Evolutionary conservation across 2,797 vertebrate genomes (phyloP), one percentile per base, ranked within the genome.

Genomic region (Semaprochilodus insignis): DNA sequence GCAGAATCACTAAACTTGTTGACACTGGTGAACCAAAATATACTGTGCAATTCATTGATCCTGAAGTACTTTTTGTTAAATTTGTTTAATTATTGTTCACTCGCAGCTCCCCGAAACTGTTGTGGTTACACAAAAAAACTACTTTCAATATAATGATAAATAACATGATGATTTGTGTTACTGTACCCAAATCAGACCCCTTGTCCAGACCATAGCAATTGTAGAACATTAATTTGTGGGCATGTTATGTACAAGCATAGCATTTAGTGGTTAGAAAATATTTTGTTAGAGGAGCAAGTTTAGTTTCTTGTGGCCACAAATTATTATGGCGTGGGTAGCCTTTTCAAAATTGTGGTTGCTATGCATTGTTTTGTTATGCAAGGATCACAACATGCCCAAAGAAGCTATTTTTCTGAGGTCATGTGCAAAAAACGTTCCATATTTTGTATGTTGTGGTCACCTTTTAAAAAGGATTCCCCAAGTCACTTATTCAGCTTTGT

Each of bases 281-380:
- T 72, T 72, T 72, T 17, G 70, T 48, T 15, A 6, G 23, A 23
- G 40, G 44, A 48, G 51, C 36, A 15, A 51, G 69, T 51, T 51
- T 71, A 67, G 65, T 40, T 34, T 67, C 65, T n/a, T 36, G 65
- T 67, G 19, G 6, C 34, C 65, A 36, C 65, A 36, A 67, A 67
- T 36, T 67, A 51, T 51, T 6, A 69, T 70, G 67, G 17, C 17
- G 17, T 36, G 65, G 65, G 16, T 7, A 40, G 17, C 34, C 31
- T 67, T 25, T 44, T 10, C 34, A 40, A 19, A 21, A 11, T 11
- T 44, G 31, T 40, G 65, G 36, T 21, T 17, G 6, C 65, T 21
- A 11, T 40, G 34, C 36, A 21, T 40, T 67, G 17, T 40, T 40
- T 40, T 67, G 19, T 40, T 40, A n/a, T 67, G 17, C 19, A 11